phyloP scores from a whole-genome alignment of 2,113 vertebrate genomes.

The Saguinus imperator region DNA sequence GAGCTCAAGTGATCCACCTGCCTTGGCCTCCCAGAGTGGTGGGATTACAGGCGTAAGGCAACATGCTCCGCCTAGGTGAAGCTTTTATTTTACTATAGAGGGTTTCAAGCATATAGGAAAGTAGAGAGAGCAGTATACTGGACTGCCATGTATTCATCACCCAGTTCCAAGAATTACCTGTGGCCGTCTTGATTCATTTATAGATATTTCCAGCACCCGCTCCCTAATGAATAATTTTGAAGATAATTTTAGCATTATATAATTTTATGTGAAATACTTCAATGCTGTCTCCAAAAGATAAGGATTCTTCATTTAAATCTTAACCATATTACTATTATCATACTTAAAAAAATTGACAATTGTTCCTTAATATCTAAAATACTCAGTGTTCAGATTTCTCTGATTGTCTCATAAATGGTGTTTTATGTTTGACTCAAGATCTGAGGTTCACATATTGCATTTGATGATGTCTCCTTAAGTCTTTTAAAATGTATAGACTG shows the following conservation, averaged over 20 bases:
- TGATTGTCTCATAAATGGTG: not conserved
- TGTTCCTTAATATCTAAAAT: constrained; percentile 31
- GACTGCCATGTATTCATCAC: not conserved
- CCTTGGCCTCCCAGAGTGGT: no score
- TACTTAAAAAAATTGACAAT: not conserved
- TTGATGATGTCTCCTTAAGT: not conserved
- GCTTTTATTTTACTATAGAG: constrained; percentile 19
- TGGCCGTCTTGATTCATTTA: constrained; percentile 5
- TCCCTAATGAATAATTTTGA: constrained; percentile 5
- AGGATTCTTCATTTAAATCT: constrained; percentile 11
- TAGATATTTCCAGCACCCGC: not conserved
- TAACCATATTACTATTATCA: not conserved
- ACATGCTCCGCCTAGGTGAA: not conserved
- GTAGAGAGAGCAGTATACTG: not conserved
- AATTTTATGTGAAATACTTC: constrained; percentile 40
- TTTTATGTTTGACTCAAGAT: not conserved
- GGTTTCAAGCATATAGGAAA: not conserved
- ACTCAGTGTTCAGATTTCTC: not conserved
- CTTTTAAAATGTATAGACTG: not conserved
- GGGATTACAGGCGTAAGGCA: no score
- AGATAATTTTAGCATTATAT: constrained; percentile 7
- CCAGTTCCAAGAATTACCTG: constrained; percentile 7
- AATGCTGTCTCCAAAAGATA: not conserved
- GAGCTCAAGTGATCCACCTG: no score
- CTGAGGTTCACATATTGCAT: not conserved